phyloP scores from a whole-genome alignment of 1,140 invertebrate species.

The Atta texana region DNA sequence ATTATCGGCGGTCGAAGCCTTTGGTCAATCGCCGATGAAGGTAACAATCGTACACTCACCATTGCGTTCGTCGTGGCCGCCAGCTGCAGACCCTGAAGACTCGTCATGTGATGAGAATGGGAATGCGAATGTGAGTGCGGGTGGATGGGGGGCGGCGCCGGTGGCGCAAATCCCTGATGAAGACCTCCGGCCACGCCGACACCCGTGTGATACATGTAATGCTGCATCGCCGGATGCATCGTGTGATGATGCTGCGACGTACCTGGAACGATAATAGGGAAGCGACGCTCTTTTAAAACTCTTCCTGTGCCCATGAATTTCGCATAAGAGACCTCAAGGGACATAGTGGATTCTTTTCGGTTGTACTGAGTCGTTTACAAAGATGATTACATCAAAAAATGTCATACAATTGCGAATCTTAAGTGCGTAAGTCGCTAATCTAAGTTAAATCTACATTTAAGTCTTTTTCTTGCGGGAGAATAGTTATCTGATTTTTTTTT shows the following conservation, averaged over 20 bases:
- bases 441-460: background rate
- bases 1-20: constrained; percentile 41
- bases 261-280: constrained; percentile 75
- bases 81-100: constrained; percentile 86
- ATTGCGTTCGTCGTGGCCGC: constrained; percentile 87
- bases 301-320: background rate
- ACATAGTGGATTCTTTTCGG: background rate
- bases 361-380: background rate
- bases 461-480: background rate
- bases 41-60: constrained; percentile 82
- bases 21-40: constrained; percentile 60
- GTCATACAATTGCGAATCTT: background rate
- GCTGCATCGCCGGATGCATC: constrained; percentile 86
- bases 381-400: background rate
- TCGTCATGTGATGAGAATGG: constrained; percentile 86
- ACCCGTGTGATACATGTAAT: constrained; percentile 86
- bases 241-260: constrained; percentile 85
- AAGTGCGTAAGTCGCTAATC: background rate
- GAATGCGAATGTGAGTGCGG: constrained; percentile 86
- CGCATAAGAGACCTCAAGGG: background rate
- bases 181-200: constrained; percentile 85
- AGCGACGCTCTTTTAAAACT: constrained; percentile 10
- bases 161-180: constrained; percentile 85
- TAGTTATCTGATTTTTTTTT: background rate
- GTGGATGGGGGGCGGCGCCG: constrained; percentile 85